Conservation (phyloP, 2,888 invertebrate species). For the Antheraea assamensis region DNA sequence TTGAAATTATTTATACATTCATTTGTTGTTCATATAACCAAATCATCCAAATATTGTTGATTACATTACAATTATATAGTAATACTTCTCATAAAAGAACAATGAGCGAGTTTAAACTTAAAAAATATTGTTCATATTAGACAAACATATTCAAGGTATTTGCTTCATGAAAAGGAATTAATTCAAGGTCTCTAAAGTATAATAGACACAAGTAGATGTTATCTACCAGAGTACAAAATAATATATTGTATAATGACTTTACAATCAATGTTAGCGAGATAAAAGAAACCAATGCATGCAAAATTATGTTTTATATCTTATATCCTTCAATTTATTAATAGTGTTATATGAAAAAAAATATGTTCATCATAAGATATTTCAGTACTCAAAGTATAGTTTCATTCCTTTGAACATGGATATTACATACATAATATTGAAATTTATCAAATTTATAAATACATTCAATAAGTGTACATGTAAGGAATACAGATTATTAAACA, state of each 20-base stretch:
- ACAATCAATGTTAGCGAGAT: not conserved
- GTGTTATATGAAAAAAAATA: not conserved
- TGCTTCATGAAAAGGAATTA: not conserved
- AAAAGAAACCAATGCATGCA: not conserved
- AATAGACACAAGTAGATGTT: constrained; percentile 29
- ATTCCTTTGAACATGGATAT: too few species aligned
- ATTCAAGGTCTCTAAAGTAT: constrained; percentile 14
- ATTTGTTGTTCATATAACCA: not conserved
- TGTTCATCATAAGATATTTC: not conserved
- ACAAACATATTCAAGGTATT: constrained; percentile 1
- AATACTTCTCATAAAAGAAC: not conserved
- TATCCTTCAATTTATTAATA: not conserved
- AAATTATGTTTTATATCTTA: not conserved
- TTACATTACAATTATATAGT: not conserved
- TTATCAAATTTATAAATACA: too few species aligned
- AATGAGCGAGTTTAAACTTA: not conserved
- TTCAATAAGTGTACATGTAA: too few species aligned
- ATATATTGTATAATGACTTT: not conserved
- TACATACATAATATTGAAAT: too few species aligned
- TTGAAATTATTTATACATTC: not conserved
- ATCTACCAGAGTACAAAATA: not conserved
- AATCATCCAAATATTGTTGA: not conserved
- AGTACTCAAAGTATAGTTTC: not conserved
- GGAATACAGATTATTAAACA: not conserved
- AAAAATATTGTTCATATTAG: not conserved